Evolutionary conservation across 2,113 vertebrate species (phyloP).

Genomic region (Myrmecophaga tridactyla): DNA sequence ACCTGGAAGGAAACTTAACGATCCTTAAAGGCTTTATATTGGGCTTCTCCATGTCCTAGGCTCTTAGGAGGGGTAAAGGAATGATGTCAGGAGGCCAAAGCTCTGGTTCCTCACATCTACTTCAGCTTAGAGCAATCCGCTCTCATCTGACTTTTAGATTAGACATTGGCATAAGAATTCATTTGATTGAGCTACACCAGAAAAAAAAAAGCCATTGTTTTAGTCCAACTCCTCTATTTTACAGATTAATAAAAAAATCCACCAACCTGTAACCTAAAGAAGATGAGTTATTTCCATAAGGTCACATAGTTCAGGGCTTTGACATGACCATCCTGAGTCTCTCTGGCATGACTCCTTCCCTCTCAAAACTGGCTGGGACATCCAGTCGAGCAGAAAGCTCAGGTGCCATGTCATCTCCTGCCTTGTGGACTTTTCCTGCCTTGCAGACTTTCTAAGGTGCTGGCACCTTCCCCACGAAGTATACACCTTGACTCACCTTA

Average conservation of each 20-base stretch:
- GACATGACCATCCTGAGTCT: background rate
- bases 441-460: background rate
- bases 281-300: background rate
- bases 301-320: background rate
- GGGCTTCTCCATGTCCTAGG: background rate
- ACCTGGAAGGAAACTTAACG: background rate
- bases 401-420: background rate
- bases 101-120: background rate
- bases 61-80: background rate
- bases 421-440: background rate
- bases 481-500: slow-evolving; percentile 88
- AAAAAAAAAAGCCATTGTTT: background rate
- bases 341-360: background rate
- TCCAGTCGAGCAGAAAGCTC: background rate
- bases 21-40: background rate
- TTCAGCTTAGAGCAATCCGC: background rate
- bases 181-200: background rate
- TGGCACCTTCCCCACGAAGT: slow-evolving; percentile 22
- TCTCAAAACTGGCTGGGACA: background rate
- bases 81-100: background rate
- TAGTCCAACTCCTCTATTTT: background rate
- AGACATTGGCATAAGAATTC: background rate
- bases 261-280: background rate
- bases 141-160: background rate
- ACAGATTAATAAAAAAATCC: background rate